Conservation (phyloP, 2,888 invertebrate species). For the Drosophila neonasuta region DNA sequence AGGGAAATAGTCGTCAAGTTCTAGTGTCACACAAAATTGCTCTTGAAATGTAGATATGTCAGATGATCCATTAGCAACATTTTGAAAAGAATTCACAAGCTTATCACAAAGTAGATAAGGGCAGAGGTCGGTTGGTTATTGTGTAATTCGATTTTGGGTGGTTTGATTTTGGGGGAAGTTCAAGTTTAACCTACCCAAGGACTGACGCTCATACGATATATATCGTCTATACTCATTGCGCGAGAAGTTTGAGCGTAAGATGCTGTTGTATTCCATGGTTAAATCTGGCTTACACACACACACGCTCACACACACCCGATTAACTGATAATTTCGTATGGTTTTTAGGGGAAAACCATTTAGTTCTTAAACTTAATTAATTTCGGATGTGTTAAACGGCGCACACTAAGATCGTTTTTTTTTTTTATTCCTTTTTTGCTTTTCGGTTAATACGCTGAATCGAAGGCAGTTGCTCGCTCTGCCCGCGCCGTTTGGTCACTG, state of each 20-base stretch:
- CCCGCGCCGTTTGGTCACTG: conserved; percentile 78
- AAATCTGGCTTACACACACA: conserved; percentile 4
- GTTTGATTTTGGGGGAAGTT: conserved; percentile 10
- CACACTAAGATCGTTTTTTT: conserved; percentile 30
- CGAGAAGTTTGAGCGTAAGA: conserved; percentile 78
- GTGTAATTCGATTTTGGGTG: conserved; percentile 30
- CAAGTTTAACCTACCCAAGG: conserved; percentile 72
- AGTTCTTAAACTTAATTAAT: conserved; percentile 3
- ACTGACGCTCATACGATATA: conserved; percentile 79
- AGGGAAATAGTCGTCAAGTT: conserved; percentile 8
- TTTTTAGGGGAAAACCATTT: conserved; percentile 9
- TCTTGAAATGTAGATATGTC: conserved; percentile 10
- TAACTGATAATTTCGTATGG: conserved; percentile 8
- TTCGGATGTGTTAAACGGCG: conserved; percentile 17
- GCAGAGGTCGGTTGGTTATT: conserved; percentile 18
- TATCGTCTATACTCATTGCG: conserved; percentile 78
- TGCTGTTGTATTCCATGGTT: conserved; percentile 60
- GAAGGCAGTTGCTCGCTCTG: conserved; percentile 69
- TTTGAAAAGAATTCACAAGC: conserved; percentile 35
- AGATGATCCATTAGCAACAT: conserved; percentile 14
- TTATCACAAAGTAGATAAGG: conserved; percentile 44
- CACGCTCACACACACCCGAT: conserved; percentile 7
- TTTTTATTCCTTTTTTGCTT: neutral
- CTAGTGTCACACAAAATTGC: conserved; percentile 22
- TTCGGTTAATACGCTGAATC: conserved; percentile 1